phyloP scores from a whole-genome alignment of 1,140 invertebrate genomes.

The Drosophila navojoa region DNA sequence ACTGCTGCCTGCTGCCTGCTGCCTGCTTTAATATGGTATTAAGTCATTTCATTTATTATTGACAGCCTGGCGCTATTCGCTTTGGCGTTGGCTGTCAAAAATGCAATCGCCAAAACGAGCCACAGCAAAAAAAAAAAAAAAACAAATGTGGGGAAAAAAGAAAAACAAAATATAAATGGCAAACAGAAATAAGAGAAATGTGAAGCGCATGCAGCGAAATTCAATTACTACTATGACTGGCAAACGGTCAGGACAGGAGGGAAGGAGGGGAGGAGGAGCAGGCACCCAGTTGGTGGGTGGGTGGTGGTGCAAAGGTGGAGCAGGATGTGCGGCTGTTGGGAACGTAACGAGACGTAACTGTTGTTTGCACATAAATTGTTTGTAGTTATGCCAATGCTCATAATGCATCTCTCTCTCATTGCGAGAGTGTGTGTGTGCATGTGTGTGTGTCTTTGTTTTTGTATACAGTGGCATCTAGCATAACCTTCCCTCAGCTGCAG shows the following conservation, averaged over 20 bases:
- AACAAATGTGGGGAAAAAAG: background rate
- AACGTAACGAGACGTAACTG: constrained; percentile 73
- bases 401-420: constrained; percentile 42
- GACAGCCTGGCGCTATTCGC: constrained; percentile 53
- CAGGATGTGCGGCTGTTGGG: constrained; percentile 16
- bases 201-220: constrained; percentile 62
- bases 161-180: constrained; percentile 1
- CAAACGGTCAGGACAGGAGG: background rate
- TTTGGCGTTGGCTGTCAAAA: constrained; percentile 67
- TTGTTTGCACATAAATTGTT: constrained; percentile 79
- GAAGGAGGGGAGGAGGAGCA: background rate
- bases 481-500: constrained; percentile 4
- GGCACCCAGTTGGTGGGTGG: background rate
- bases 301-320: background rate
- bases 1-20: constrained; percentile 12
- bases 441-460: background rate
- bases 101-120: constrained; percentile 35
- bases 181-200: constrained; percentile 28
- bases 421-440: constrained; percentile 19
- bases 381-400: constrained; percentile 70
- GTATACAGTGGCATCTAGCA: background rate
- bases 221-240: constrained; percentile 61
- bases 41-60: constrained; percentile 78
- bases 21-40: constrained; percentile 75
- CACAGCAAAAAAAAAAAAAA: background rate